phyloP scores from a whole-genome alignment of 2,888 invertebrate genomes.

The Drosophila macrospina region DNA sequence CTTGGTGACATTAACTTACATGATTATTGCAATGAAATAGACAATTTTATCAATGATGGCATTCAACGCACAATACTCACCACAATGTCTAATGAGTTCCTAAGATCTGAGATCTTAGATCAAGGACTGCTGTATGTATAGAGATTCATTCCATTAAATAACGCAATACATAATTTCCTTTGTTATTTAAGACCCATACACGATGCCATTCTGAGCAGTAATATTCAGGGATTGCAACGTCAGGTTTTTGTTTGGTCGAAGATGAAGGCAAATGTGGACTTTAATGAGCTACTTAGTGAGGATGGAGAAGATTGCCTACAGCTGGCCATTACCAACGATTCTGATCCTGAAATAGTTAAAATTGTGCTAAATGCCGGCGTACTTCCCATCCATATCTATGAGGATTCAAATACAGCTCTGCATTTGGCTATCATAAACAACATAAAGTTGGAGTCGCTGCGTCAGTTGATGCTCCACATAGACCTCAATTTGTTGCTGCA shows the following conservation, averaged over 20 bases:
- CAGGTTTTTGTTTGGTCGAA: conserved; percentile 71
- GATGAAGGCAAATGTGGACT: conserved; percentile 39
- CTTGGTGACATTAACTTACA: conserved; percentile 6
- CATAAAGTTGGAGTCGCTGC: conserved; percentile 63
- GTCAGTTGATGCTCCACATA: conserved; percentile 66
- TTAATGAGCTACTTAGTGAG: conserved; percentile 68
- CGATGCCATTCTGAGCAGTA: conserved; percentile 61
- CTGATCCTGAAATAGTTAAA: conserved; percentile 64
- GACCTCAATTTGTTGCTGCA: conserved; percentile 72
- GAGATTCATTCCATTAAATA: background rate
- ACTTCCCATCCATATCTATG: conserved; percentile 70
- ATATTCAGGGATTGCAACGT: conserved; percentile 56
- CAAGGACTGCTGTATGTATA: conserved; percentile 61
- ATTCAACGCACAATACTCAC: conserved; percentile 21
- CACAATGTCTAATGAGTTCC: conserved; percentile 59
- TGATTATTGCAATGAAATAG: conserved; percentile 4
- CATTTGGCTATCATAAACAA: conserved; percentile 82
- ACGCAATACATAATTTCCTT: background rate
- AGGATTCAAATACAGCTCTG: conserved; percentile 78
- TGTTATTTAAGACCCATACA: conserved; percentile 72
- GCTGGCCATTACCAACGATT: conserved; percentile 74
- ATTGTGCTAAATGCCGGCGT: conserved; percentile 67
- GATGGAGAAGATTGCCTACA: conserved; percentile 80
- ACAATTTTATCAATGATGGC: conserved; percentile 34
- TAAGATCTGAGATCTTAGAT: conserved; percentile 20